Base-by-base conservation (phyloP, 2,797 vertebrate genomes). In the Xiphorhynchus erythropygius region DNA sequence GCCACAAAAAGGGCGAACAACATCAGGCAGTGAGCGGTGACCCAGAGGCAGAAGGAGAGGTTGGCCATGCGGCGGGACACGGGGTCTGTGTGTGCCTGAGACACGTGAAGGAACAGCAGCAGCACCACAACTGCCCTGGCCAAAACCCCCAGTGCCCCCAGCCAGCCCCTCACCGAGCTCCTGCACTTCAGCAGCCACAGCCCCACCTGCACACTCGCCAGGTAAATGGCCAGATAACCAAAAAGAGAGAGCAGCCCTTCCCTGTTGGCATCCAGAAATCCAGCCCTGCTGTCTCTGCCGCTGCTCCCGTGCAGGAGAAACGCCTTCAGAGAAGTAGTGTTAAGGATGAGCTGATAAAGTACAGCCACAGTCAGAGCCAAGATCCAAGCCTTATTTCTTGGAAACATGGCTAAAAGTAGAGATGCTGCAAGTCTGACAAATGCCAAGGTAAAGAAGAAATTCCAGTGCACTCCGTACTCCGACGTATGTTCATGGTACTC, bases 391-490 rank as follows among this genome's bases (percentile, higher is more conserved):
- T 91, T 96, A 14, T 59, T 97, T 52, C 94, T 93, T 13, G 99
- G 98, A 37, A 99, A 97, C 23, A 98, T 0, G 25, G 97, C 85
- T 83, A 99, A 92, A 68, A 99, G 94, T 35, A 98, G 47, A 17
- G 99, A 99, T 18, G 98, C 98, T 62, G 98, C 80, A 37, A 99
- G 95, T 96, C 98, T 98, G 46, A 99, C 98, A 12, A 98, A 84
- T 4, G 98, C 98, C 69, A 99, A 84, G 5, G 99, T 99, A 92
- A 99, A 99, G 96, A 99, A 99, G 81, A 99, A 99, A 96, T 99
- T 99, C 99, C 99, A 99, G 94, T 99, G 99, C 79, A 99, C 94
- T 0, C 99, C 99, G 11, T 99, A 99, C 92, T 99, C 99, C 1
- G 98, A 98, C 39, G 98, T 94, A 37, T 99, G 99, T 91, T 99